Base-by-base conservation (phyloP, 2,888 invertebrate species). In the Erebia palarica region DNA sequence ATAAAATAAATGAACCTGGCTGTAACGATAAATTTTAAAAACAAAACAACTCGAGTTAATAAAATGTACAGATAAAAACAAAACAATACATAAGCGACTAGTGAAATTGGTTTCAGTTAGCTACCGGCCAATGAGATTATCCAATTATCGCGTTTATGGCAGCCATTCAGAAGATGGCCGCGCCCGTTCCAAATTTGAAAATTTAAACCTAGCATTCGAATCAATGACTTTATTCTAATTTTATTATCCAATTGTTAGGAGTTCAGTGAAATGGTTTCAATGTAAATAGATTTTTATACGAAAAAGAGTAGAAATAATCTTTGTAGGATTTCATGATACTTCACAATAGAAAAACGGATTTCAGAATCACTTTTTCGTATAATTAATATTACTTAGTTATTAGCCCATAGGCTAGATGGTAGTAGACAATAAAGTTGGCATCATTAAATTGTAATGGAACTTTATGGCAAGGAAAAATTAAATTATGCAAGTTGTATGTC, bases 61-160 rank as follows among this genome's bases (percentile, higher is more conserved):
- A 66, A 58, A 44, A 73, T 65, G 42, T 59, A 61, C 49, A 59
- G 36, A 71, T 51, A 71, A 66, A 66, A 69, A 65, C 51, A 65
- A 58, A 73, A 73, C 66, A 73, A 66, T 65, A 59, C 63, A 66
- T 66, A 74, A 79, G 75, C 70, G 74, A 76, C 76, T 77, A 80
- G 84, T 84, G 86, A 87, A 88, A 85, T 86, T 84, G 84, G 85
- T 87, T 87, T 89, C 90, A 88, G 85, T 89, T 88, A 88, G 87
- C 90, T 88, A 86, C 88, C 82, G 87, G 81, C 87, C 89, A 89
- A 90, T 89, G 87, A 88, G 88, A 85, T 86, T 86, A 86, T 86
- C 88, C 89, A 88, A 89, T 90, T 90, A 90, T 86, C 85, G 81
- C 87, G 83, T 89, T 90, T 89, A 90, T 89, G 83, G 85, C 83